phyloP scores from a whole-genome alignment of 2,888 invertebrate genomes.

The Drosophila borborema region DNA sequence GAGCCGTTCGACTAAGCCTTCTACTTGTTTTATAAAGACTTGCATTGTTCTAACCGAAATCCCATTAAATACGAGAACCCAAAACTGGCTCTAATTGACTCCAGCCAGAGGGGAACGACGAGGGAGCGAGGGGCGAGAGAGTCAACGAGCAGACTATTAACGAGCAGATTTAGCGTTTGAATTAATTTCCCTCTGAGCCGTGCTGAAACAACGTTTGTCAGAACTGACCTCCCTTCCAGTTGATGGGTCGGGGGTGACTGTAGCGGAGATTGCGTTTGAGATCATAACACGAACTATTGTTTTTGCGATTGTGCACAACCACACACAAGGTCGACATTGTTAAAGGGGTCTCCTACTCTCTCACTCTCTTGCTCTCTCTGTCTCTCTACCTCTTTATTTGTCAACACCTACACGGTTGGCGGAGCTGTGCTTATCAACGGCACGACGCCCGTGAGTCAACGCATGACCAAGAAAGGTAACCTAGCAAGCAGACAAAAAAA shows the following conservation, averaged over 20 bases:
- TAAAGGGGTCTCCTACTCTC: slow-evolving; percentile 16
- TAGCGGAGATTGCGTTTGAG: slow-evolving; percentile 57
- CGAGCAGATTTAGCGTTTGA: no score
- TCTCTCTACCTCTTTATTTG: slow-evolving; percentile 9
- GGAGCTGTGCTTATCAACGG: slow-evolving; percentile 66
- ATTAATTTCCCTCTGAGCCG: no score
- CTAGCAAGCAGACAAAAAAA: slow-evolving; percentile 45
- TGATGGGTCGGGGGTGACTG: slow-evolving; percentile 18
- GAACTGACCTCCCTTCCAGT: slow-evolving; percentile 23
- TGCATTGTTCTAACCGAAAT: no score
- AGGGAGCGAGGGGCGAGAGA: no score
- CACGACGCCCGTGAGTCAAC: slow-evolving; percentile 68
- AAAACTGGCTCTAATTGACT: no score
- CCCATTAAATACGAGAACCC: no score
- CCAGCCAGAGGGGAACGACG: no score
- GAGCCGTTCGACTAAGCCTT: no score
- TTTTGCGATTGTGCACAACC: slow-evolving; percentile 25
- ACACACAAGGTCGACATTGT: slow-evolving; percentile 55
- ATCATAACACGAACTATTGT: slow-evolving; percentile 17
- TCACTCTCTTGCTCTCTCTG: background rate
- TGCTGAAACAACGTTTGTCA: slow-evolving; percentile 68
- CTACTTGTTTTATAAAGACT: no score
- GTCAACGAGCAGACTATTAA: no score
- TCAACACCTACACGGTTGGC: slow-evolving; percentile 60
- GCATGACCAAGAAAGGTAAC: slow-evolving; percentile 77